phyloP scores from a whole-genome alignment of 2,797 vertebrate genomes.

The Girardinus metallicus region DNA sequence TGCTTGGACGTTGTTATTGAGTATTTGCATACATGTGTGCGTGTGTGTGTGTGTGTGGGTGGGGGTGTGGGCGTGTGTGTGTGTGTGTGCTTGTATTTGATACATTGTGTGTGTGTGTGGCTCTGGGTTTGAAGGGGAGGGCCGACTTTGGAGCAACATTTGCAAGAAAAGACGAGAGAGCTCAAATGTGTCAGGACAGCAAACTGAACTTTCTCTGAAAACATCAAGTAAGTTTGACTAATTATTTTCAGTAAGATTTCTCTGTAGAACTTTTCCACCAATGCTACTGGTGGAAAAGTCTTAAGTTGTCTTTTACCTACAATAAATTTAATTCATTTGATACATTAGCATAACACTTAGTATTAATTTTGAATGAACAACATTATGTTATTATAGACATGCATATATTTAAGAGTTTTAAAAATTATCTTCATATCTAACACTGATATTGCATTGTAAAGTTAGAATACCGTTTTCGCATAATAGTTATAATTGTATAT shows the following conservation, averaged over 20 bases:
- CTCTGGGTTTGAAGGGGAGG: slow-evolving; percentile 27
- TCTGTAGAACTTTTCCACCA: background rate
- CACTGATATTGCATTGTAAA: background rate
- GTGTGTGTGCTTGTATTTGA: background rate
- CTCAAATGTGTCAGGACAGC: slow-evolving; percentile 19
- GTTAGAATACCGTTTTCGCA: background rate
- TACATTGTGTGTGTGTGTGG: slow-evolving; percentile 3
- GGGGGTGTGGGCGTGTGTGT: background rate
- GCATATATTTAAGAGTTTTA: background rate
- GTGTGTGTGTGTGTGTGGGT: background rate
- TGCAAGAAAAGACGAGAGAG: slow-evolving; percentile 26
- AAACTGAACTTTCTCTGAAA: slow-evolving; percentile 32
- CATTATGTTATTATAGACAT: background rate
- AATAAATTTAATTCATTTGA: background rate
- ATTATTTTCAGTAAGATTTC: background rate
- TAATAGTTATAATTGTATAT: background rate
- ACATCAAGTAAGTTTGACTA: slow-evolving; percentile 35
- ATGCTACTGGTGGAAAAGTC: background rate
- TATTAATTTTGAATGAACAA: background rate
- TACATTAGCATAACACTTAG: no score
- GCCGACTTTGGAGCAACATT: slow-evolving; percentile 25
- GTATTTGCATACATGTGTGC: background rate
- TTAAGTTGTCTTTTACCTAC: background rate
- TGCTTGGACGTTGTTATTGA: background rate
- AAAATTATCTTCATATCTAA: background rate